A percentile compares a stretch with the other conserved stretches of the same genome.
Conservation (phyloP, 2,888 invertebrate species). For the Schizotus pectinicornis region DNA sequence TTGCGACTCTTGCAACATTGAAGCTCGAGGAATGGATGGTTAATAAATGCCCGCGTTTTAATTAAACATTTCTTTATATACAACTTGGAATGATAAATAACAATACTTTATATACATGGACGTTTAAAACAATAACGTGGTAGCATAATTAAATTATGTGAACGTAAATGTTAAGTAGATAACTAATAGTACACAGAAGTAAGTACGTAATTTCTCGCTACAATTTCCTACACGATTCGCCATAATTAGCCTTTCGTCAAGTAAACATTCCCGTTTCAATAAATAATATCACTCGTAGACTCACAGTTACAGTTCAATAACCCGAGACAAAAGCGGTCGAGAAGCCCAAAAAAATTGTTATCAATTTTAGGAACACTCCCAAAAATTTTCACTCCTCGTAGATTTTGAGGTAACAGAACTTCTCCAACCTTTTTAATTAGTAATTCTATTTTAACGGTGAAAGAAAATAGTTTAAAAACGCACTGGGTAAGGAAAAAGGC, state of each 20-base stretch:
- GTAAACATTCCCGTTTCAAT: neutral
- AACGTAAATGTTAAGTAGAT: constrained; percentile 18
- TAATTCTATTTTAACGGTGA: too few relatives aligned
- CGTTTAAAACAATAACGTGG: constrained; percentile 18
- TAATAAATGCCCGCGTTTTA: constrained; percentile 1
- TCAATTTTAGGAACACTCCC: too few relatives aligned
- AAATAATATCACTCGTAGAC: constrained; percentile 25
- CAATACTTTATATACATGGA: constrained; percentile 32
- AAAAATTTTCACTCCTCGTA: too few relatives aligned
- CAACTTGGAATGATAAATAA: constrained; percentile 32
- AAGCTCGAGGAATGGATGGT: neutral
- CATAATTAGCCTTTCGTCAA: neutral
- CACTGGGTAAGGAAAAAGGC: too few relatives aligned
- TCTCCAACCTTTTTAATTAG: too few relatives aligned
- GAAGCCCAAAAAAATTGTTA: too few relatives aligned
- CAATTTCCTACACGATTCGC: neutral
- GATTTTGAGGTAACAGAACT: too few relatives aligned
- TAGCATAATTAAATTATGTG: constrained; percentile 9
- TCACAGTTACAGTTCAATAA: constrained; percentile 2
- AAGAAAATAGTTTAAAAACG: too few relatives aligned
- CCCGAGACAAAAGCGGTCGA: too few relatives aligned
- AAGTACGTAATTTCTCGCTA: constrained; percentile 2
- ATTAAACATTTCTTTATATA: constrained; percentile 28
- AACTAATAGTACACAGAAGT: constrained; percentile 15
- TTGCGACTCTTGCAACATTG: too few relatives aligned